Percentiles rank a stretch among this genome's conserved stretches.
phyloP scores from a whole-genome alignment of 2,888 invertebrate genomes.

The Punctoribates punctum region DNA sequence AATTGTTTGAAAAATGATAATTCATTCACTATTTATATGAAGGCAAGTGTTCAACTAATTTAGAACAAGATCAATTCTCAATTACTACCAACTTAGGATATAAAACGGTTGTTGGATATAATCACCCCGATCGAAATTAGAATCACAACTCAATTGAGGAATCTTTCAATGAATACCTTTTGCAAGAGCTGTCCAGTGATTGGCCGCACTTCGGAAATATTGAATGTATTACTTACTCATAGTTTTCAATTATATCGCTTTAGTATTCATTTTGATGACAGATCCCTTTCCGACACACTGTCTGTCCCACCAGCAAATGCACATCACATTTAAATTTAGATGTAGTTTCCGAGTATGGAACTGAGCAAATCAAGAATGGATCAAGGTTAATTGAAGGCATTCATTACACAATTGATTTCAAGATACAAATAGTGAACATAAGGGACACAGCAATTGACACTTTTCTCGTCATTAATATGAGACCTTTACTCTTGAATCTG shows the following conservation, averaged over 20 bases:
- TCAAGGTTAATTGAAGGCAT: slow-evolving; percentile 17
- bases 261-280: background rate
- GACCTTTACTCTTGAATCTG: background rate
- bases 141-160: background rate
- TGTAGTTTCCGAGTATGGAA: slow-evolving; percentile 13
- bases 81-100: too few species aligned
- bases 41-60: background rate
- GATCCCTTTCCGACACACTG: background rate
- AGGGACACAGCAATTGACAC: slow-evolving; percentile 35
- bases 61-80: too few species aligned
- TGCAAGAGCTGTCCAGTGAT: slow-evolving; percentile 28
- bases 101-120: too few species aligned
- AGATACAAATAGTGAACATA: background rate
- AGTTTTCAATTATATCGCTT: too few species aligned
- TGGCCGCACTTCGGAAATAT: too few species aligned
- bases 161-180: background rate
- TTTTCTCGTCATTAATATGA: background rate
- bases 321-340: background rate
- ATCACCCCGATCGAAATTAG: background rate
- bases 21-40: background rate
- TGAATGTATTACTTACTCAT: too few species aligned
- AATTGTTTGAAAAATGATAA: background rate
- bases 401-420: slow-evolving; percentile 17
- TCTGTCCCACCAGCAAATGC: slow-evolving; percentile 16
- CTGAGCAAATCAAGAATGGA: background rate